Percentiles rank a stretch among this genome's conserved stretches.
Conservation (phyloP, 1,140 invertebrate species). For the Rhagoletis pomonella region DNA sequence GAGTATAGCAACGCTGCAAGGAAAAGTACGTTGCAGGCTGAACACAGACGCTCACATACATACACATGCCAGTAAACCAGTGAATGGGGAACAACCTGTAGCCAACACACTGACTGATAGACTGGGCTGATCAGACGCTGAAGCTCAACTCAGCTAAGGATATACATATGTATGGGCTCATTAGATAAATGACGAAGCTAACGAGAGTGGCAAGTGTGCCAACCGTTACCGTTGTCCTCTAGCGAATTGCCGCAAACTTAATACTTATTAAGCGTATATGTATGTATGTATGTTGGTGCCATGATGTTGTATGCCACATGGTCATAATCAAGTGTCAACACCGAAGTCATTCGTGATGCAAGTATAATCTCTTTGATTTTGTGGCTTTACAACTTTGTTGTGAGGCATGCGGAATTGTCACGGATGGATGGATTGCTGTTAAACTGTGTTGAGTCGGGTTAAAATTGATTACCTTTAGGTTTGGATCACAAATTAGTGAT, state of each 20-base stretch:
- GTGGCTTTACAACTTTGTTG: neutral
- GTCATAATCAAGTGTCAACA: slow-evolving; percentile 46
- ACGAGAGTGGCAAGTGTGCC: neutral
- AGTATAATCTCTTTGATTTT: slow-evolving; percentile 36
- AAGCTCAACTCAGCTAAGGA: neutral
- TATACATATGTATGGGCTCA: slow-evolving; percentile 27
- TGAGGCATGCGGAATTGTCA: neutral
- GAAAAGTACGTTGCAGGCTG: neutral
- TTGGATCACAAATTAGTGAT: no score
- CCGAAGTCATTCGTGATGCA: neutral
- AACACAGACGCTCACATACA: neutral
- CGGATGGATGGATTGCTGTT: neutral
- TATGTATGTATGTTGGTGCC: neutral
- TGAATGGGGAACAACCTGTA: neutral
- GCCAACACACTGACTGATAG: neutral
- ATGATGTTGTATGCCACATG: neutral
- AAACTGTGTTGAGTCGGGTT: neutral
- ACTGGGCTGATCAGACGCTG: neutral
- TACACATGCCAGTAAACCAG: neutral
- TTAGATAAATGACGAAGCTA: slow-evolving; percentile 34
- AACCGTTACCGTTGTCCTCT: neutral
- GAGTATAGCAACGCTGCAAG: neutral
- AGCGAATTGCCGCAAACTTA: neutral
- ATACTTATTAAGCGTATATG: neutral
- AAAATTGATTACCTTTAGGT: no score